A percentile compares a stretch with the other conserved stretches of the same genome.
phyloP scores from a whole-genome alignment of 2,888 invertebrate species.

The Pachycephus smyrnensis region DNA sequence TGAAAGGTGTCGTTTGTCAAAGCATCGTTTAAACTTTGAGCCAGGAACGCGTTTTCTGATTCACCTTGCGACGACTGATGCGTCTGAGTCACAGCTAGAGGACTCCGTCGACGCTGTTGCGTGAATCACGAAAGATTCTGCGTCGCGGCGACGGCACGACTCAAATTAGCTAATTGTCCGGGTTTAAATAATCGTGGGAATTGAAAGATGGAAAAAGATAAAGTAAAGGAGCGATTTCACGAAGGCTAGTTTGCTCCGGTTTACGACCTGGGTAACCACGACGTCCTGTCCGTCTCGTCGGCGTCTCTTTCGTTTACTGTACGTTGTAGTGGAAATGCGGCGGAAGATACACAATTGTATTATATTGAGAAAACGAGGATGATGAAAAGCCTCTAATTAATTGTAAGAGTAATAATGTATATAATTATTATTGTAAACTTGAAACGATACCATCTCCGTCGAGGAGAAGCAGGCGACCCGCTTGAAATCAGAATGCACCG shows the following conservation, averaged over 20 bases:
- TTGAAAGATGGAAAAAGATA: constrained; percentile 13
- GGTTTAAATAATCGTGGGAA: background rate
- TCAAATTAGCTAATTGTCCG: background rate
- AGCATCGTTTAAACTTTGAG: background rate
- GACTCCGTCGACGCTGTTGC: no score
- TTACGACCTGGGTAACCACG: background rate
- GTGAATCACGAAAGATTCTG: no score
- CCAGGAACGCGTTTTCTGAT: background rate
- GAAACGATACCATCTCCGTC: constrained; percentile 33
- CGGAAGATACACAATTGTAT: constrained; percentile 42
- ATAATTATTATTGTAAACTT: constrained; percentile 59
- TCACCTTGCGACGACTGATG: background rate
- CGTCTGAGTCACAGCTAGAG: background rate
- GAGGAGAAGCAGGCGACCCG: background rate
- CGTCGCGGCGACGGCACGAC: no score
- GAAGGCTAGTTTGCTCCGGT: background rate
- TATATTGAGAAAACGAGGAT: constrained; percentile 51
- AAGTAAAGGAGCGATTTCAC: constrained; percentile 5
- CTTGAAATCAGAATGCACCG: background rate
- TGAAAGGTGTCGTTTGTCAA: background rate
- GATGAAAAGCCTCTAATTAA: constrained; percentile 49
- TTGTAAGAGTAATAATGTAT: constrained; percentile 61
- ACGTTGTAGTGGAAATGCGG: background rate
- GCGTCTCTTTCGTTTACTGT: background rate
- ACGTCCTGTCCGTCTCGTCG: background rate